Conservation (phyloP, 2,888 invertebrate genomes). For the Nomada hirtipes region DNA sequence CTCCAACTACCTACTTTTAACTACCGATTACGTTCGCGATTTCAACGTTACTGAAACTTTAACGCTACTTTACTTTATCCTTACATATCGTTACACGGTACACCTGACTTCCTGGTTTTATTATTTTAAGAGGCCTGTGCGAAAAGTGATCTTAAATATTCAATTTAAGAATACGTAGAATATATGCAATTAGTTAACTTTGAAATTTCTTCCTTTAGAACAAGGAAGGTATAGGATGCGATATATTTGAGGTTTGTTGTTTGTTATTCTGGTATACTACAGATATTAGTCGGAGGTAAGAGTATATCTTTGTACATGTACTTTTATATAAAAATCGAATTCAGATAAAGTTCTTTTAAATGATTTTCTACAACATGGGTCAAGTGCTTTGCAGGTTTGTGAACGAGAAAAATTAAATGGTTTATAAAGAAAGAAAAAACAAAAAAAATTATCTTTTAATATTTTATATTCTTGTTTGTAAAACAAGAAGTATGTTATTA, state of each 20-base stretch:
- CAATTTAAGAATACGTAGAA: slow-evolving; percentile 26
- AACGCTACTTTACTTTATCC: slow-evolving; percentile 80
- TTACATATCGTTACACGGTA: slow-evolving; percentile 76
- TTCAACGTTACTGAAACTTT: slow-evolving; percentile 81
- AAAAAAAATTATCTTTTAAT: slow-evolving; percentile 16
- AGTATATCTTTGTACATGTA: slow-evolving; percentile 38
- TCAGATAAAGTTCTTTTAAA: slow-evolving; percentile 28
- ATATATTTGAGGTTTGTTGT: slow-evolving; percentile 38
- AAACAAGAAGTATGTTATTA: slow-evolving; percentile 42
- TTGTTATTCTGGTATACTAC: slow-evolving; percentile 37
- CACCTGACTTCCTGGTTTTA: slow-evolving; percentile 67
- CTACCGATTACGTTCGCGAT: slow-evolving; percentile 82
- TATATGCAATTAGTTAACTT: slow-evolving; percentile 34
- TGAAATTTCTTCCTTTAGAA: slow-evolving; percentile 27
- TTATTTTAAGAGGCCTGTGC: slow-evolving; percentile 76
- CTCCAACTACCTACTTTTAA: slow-evolving; percentile 83
- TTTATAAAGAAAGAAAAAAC: slow-evolving; percentile 1
- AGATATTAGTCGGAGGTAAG: slow-evolving; percentile 43
- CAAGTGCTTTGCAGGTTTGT: slow-evolving; percentile 4
- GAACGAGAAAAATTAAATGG: not conserved
- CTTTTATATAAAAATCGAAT: slow-evolving; percentile 44
- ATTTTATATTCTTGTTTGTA: slow-evolving; percentile 44
- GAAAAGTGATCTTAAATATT: slow-evolving; percentile 71
- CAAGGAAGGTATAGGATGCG: slow-evolving; percentile 32
- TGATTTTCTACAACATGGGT: slow-evolving; percentile 5